A percentile compares a stretch with the other conserved stretches of the same genome.
Conservation (phyloP, 2,797 vertebrate genomes). For the Pseudotriccus pelzelni region DNA sequence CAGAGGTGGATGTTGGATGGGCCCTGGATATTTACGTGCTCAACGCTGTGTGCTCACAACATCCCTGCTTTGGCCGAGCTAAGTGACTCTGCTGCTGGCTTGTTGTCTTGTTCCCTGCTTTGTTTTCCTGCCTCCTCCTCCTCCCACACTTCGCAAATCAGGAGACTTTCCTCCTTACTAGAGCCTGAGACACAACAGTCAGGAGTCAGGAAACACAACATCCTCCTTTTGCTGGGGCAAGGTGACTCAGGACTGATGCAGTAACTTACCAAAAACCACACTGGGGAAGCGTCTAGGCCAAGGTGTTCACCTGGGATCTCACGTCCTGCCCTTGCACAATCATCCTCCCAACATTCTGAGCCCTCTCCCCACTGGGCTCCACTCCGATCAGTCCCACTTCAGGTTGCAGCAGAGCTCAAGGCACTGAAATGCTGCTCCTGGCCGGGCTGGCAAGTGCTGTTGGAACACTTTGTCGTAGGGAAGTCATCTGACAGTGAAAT, state of each 20-base stretch:
- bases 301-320: neutral
- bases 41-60: neutral
- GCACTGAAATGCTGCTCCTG: neutral
- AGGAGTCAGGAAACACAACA: neutral
- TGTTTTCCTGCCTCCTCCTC: neutral
- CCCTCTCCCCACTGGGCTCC: neutral
- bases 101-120: neutral
- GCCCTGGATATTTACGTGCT: neutral
- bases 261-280: neutral
- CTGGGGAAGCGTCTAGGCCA: neutral
- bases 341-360: neutral
- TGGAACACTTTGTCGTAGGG: neutral
- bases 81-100: neutral
- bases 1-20: neutral
- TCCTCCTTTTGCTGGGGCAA: neutral
- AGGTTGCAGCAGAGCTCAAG: neutral
- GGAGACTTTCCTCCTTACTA: neutral
- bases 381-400: neutral
- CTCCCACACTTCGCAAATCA: neutral
- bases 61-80: neutral
- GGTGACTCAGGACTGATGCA: neutral
- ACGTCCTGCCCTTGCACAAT: neutral
- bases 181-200: neutral
- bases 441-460: constrained; percentile 3
- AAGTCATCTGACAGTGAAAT: neutral